A percentile compares a stretch with the other conserved stretches of the same genome.
Evolutionary conservation across 2,888 invertebrate genomes (phyloP).

Genomic region (Orthosia gothica): DNA sequence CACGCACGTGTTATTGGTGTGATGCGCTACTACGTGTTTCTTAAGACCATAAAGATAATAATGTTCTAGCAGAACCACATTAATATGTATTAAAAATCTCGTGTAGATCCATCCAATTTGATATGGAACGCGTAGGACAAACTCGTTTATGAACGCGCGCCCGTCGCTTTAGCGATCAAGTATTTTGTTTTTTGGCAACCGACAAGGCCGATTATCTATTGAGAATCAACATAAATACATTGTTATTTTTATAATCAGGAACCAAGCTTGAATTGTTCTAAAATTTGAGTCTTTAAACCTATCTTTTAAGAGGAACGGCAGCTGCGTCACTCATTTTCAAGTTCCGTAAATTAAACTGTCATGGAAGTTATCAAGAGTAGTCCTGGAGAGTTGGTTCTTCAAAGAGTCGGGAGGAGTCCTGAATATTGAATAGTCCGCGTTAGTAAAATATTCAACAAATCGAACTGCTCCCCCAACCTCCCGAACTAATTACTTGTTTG

Average conservation of each 20-base stretch:
- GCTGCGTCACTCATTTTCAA: constrained; percentile 72
- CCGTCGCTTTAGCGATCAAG: constrained; percentile 45
- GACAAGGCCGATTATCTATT: constrained; percentile 60
- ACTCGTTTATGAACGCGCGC: constrained; percentile 54
- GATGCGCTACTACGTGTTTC: neutral
- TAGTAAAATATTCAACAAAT: constrained; percentile 86
- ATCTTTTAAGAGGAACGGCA: constrained; percentile 45
- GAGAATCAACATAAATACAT: constrained; percentile 59
- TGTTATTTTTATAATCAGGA: constrained; percentile 51
- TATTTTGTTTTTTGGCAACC: constrained; percentile 66
- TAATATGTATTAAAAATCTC: constrained; percentile 57
- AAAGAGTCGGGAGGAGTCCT: constrained; percentile 78
- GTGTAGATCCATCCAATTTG: constrained; percentile 33
- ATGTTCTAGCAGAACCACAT: constrained; percentile 21
- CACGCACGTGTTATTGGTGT: neutral
- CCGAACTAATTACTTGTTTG: constrained; percentile 79
- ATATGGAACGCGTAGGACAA: constrained; percentile 44
- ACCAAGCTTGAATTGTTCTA: constrained; percentile 6
- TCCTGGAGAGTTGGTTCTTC: constrained; percentile 73
- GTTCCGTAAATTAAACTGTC: constrained; percentile 84
- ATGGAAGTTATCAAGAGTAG: constrained; percentile 80
- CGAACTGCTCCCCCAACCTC: constrained; percentile 72
- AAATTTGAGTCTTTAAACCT: constrained; percentile 17
- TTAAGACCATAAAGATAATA: neutral
- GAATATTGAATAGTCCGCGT: constrained; percentile 86